Evolutionary conservation across 2,888 invertebrate genomes (phyloP).

Genomic region (Stramonita haemastoma): DNA sequence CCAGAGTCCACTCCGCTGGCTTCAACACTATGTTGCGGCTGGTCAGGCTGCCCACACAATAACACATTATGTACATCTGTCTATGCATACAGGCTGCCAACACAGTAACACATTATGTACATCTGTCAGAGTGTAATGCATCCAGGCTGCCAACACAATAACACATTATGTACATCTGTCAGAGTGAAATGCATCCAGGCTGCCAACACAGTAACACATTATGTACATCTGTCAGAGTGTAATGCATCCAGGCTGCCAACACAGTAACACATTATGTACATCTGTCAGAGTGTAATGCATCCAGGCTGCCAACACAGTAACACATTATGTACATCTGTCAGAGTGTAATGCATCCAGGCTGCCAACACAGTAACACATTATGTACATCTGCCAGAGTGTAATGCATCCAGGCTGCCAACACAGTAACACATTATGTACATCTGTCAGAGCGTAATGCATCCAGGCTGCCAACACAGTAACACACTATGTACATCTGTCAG

Average conservation of each 20-base stretch:
- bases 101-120: not conserved
- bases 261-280: conserved; percentile 7
- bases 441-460: too few relatives aligned
- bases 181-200: too few relatives aligned
- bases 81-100: not conserved
- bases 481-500: not conserved
- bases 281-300: too few relatives aligned
- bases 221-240: too few relatives aligned
- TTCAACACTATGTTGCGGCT: conserved; percentile 86
- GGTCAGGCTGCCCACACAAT: conserved; percentile 79
- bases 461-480: conserved; percentile 77
- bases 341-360: too few relatives aligned
- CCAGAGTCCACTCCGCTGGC: conserved; percentile 85
- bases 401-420: conserved; percentile 79
- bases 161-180: not conserved
- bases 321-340: not conserved
- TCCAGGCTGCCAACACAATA: conserved; percentile 78
- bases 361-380: conserved; percentile 45
- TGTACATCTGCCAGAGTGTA: too few relatives aligned
- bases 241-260: conserved; percentile 80
- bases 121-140: too few relatives aligned
- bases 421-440: not conserved
- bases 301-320: conserved; percentile 78
- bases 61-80: not conserved
- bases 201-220: conserved; percentile 60